Base-by-base conservation (phyloP, 2,888 invertebrate species). In the Patella pellucida region DNA sequence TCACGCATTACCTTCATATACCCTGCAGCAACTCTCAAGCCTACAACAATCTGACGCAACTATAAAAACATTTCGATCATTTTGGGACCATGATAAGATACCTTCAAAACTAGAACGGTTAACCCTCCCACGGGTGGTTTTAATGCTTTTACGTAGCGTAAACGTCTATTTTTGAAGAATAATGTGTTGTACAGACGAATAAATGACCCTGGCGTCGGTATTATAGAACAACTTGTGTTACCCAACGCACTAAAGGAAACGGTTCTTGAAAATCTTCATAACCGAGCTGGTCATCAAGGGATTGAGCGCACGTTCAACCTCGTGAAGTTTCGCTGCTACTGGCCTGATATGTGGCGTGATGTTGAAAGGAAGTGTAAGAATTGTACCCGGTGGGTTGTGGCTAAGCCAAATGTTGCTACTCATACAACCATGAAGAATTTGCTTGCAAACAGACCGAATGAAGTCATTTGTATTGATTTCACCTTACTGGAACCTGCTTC, bases 391-490 rank as follows among this genome's bases (percentile, higher is more conserved):
- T 84, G 84, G 75, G 69, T 69, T 19, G 16, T 80, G 15, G 73
- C 74, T n/a, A 79, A 80, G 68, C 56, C 56, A 19, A 56, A 56
- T 15, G 68, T 76, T 27, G 56, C 54, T 4, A 71, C 71, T 16
- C 56, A 56, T 19, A 52, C 76, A 68, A 54, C 79, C 11, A 71
- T 78, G 68, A 73, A 71, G 14, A 71, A 74, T 19, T n/a, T 83
- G 1, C 1, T 78, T 41, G 81, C 84, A 15, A 72, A 52, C 2
- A 74, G 62, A 52, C 83, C 83, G 2, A 51, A 82, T 11, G 81
- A 83, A 54, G 73, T 81, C 12, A 56, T 84, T 14, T 78, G 79
- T 11, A 77, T 84, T n/a, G 84, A 84, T 73, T 85, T 84, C 68
- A 79, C 81, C 1, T 23, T 78, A 4, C 69, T 84, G 52, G 81